Conservation (phyloP, 2,113 vertebrate genomes). For the Xiphophorus hellerii region DNA sequence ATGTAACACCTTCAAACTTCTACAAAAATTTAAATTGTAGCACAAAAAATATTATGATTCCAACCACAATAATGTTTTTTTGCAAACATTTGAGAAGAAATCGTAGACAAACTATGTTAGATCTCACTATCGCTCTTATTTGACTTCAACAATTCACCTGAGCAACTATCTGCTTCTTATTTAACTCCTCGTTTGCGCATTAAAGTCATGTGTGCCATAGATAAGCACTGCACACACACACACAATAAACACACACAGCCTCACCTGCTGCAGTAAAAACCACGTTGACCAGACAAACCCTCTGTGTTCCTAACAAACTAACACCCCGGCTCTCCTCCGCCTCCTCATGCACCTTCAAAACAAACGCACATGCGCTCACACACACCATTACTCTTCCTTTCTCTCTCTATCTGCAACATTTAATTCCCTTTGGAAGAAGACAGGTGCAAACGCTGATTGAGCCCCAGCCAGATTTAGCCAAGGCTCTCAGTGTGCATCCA, state of each 20-base stretch:
- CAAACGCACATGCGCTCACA: constrained; percentile 65
- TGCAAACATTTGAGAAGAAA: not conserved
- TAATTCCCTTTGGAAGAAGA: constrained; percentile 82
- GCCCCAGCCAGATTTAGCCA: constrained; percentile 85
- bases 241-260: constrained; percentile 26
- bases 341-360: constrained; percentile 44
- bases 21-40: not conserved
- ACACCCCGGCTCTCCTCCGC: not conserved
- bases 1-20: not conserved
- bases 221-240: constrained; percentile 40
- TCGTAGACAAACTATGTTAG: constrained; percentile 9
- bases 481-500: constrained; percentile 87
- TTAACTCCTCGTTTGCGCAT: constrained; percentile 39
- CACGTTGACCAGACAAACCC: constrained; percentile 49
- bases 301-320: constrained; percentile 44
- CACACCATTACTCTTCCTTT: constrained; percentile 78
- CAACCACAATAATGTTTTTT: not conserved
- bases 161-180: constrained; percentile 35
- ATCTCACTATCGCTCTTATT: constrained; percentile 38
- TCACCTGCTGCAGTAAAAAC: constrained; percentile 54
- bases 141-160: constrained; percentile 21
- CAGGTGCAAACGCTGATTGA: constrained; percentile 81
- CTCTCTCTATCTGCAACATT: constrained; percentile 76
- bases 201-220: constrained; percentile 43
- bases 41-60: not conserved